A percentile compares a stretch with the other conserved stretches of the same genome.
Evolutionary conservation across 1,140 invertebrate genomes (phyloP).

Genomic region (Homalodisca vitripennis): DNA sequence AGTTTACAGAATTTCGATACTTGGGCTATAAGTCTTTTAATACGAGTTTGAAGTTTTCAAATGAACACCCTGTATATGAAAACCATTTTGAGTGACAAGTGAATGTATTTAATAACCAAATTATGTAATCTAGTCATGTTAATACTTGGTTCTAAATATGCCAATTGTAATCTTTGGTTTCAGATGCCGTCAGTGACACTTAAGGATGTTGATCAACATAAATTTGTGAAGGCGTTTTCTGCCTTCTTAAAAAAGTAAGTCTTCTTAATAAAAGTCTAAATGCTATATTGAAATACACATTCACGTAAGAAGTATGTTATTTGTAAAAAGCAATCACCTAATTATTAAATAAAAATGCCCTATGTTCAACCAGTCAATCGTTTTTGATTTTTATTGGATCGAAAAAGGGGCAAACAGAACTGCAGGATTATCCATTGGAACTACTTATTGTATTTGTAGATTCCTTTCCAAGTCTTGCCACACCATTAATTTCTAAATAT

Average conservation of each 20-base stretch:
- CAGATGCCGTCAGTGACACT: constrained; percentile 85
- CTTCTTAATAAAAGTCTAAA: too few relatives aligned
- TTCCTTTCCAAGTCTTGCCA: constrained; percentile 11
- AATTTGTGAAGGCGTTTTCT: constrained; percentile 92
- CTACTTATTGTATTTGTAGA: not conserved
- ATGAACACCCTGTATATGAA: too few relatives aligned
- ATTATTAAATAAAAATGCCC: constrained; percentile 28
- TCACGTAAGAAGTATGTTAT: too few relatives aligned
- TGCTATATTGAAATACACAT: too few relatives aligned
- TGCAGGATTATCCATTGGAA: constrained; percentile 6
- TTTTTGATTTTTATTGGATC: not conserved
- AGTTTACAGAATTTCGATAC: too few relatives aligned
- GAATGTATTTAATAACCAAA: too few relatives aligned
- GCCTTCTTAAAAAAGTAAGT: constrained; percentile 90
- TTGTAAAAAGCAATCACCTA: too few relatives aligned
- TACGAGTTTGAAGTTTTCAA: too few relatives aligned
- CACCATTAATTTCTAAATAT: not conserved
- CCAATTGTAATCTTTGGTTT: not conserved
- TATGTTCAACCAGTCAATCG: not conserved
- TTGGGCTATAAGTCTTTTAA: too few relatives aligned
- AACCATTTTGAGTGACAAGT: too few relatives aligned
- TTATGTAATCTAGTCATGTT: too few relatives aligned
- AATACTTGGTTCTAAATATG: not conserved
- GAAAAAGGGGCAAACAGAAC: not conserved
- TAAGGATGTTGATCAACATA: constrained; percentile 98